Evolutionary conservation across 2,797 vertebrate genomes (phyloP), one percentile per base, ranked within the genome.

Genomic region (Cynopterus sphinx): DNA sequence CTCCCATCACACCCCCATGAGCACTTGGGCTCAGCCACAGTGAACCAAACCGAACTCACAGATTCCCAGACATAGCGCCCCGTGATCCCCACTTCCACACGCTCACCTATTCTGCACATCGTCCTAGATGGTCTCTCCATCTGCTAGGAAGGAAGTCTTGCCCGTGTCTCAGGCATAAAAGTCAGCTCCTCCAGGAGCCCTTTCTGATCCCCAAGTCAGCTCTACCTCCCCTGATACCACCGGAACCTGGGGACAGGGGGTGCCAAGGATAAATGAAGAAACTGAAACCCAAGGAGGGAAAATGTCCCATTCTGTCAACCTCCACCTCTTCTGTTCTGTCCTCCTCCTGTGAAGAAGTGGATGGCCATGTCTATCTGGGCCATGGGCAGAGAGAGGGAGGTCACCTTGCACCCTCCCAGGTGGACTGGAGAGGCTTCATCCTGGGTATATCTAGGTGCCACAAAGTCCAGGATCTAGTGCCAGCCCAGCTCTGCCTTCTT

Each of bases 201-300:
- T 68, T 33, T 57, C 21, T 33, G 6, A 49, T 39, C 5, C 31
- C 46, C 31, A 43, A 46, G 46, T 49, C 39, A 1, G 59, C 33
- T 21, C 36, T 1, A 12, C 61, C 46, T 33, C 39, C n/a, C 75
- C 39, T 17, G 61, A 61, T 46, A 24, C 15, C 83, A 57, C 3
- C 11, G 49, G 31, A 10, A 26, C 11, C 51, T 26, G 3, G 9
- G 21, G 57, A 22, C 39, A 6, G 3, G n/a, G 49, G 13, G 55
- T 26, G 81, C 68, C 70, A 49, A 94, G 22, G 17, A 57, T 39
- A 13, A 94, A 73, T 55, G 83, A 77, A 68, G 73, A 39, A 97
- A 95, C 96, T 0, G 15, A 97, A 87, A 86, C 97, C 59, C 90
- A 68, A 46, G 78, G 22, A 59, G 84, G 74, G 77, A 67, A 85